These are phyloP conservation scores for Platorchestia sp. DNA, from an alignment of 1,140 invertebrate genomes.

Conservation along the genomic window DNA sequence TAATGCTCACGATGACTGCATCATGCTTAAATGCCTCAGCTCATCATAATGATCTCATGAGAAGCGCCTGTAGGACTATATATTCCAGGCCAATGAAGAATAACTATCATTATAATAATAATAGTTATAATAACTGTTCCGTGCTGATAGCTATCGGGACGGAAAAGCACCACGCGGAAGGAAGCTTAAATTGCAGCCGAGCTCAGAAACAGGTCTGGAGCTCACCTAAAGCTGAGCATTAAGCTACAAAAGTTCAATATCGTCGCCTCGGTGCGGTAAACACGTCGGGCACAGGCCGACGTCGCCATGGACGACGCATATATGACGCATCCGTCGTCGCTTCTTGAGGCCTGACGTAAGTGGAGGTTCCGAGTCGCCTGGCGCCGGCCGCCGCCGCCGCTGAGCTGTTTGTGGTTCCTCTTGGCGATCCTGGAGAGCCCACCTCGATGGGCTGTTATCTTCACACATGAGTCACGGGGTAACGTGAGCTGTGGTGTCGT, in stretches of 20 bases:
- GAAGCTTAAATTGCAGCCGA: neutral
- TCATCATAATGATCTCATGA: too few relatives aligned
- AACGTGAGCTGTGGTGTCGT: neutral
- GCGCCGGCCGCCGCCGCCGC: too few relatives aligned
- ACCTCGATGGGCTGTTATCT: neutral
- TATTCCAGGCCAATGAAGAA: too few relatives aligned
- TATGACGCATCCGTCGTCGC: neutral
- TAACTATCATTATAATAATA: too few relatives aligned
- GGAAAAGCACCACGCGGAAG: neutral
- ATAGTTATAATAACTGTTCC: neutral
- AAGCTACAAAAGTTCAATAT: neutral
- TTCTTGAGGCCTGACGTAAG: neutral
- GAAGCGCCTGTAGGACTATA: too few relatives aligned
- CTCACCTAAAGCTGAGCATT: neutral
- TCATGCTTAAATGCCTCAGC: too few relatives aligned
- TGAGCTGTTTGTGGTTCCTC: neutral
- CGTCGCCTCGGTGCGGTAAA: neutral
- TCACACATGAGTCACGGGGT: neutral
- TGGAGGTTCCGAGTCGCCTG: neutral
- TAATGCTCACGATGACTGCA: too few relatives aligned
- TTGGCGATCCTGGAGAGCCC: neutral
- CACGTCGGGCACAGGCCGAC: neutral
- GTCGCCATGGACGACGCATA: neutral
- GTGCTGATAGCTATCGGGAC: neutral
- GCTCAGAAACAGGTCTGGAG: neutral